A percentile compares a stretch with the other conserved stretches of the same genome.
Conservation (phyloP, 1,140 invertebrate genomes). For the Ptiloglossa arizonensis region DNA sequence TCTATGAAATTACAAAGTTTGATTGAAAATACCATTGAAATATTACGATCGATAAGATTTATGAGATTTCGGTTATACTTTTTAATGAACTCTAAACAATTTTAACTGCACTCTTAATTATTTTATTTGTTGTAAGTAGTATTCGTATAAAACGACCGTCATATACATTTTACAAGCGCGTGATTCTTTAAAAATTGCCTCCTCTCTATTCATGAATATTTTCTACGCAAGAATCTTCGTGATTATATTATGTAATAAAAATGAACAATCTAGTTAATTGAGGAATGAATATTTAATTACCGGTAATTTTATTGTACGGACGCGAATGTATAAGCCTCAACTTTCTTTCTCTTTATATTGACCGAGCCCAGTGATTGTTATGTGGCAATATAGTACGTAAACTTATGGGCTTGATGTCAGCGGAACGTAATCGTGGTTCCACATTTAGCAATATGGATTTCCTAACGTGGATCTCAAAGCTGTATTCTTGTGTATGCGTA, state of each 20-base stretch:
- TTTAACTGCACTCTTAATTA: too few species aligned
- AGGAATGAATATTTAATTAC: constrained; percentile 51
- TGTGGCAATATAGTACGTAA: constrained; percentile 18
- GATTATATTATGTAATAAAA: neutral
- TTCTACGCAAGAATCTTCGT: neutral
- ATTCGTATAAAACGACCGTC: too few species aligned
- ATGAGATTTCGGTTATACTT: too few species aligned
- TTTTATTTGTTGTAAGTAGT: too few species aligned
- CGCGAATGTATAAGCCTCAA: neutral
- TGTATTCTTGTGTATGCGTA: too few species aligned
- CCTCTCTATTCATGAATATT: too few species aligned
- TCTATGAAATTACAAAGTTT: neutral
- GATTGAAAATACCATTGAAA: too few species aligned
- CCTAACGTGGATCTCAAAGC: neutral
- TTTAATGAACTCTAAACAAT: too few species aligned
- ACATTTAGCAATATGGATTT: constrained; percentile 35
- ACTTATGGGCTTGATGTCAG: constrained; percentile 31
- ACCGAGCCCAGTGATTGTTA: constrained; percentile 22
- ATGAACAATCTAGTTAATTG: constrained; percentile 18
- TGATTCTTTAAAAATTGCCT: neutral
- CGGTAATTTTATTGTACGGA: constrained; percentile 22
- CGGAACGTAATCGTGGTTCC: constrained; percentile 6
- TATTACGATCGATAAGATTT: too few species aligned
- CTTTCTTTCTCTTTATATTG: neutral
- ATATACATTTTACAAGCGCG: too few species aligned